Evolutionary conservation across 2,888 invertebrate species (phyloP).

Genomic region (Osedax frankpressi): DNA sequence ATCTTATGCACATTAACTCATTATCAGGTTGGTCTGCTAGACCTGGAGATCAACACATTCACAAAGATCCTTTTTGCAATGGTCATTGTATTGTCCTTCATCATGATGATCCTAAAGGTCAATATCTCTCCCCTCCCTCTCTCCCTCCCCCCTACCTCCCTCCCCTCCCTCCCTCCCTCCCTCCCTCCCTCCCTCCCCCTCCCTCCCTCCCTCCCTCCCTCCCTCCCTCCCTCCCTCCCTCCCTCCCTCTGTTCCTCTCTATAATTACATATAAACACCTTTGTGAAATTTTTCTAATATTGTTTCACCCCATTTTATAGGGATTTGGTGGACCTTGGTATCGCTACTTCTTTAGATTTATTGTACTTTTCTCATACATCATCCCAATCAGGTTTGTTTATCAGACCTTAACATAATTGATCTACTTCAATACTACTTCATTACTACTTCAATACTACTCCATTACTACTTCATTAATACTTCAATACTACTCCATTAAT

Average conservation of each 20-base stretch:
- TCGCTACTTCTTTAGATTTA: constrained; percentile 85
- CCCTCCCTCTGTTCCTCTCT: no score
- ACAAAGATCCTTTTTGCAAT: constrained; percentile 81
- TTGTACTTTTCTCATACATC: constrained; percentile 93
- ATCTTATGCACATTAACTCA: neutral
- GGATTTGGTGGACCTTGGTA: constrained; percentile 94
- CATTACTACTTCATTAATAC: no score
- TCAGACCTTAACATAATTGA: no score
- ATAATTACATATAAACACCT: neutral
- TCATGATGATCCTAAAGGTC: constrained; percentile 82
- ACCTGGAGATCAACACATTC: constrained; percentile 86
- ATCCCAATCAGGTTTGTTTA: constrained; percentile 88
- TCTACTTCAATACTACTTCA: no score
- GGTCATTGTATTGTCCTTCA: constrained; percentile 73
- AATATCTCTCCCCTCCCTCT: neutral
- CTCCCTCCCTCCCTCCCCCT: neutral
- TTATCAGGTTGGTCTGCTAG: constrained; percentile 62
- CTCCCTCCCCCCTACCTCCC: neutral
- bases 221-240: no score
- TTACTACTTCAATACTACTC: no score
- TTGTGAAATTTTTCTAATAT: neutral
- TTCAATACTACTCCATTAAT: no score
- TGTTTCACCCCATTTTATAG: constrained; percentile 36
- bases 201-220: no score
- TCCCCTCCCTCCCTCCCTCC: neutral